Base-by-base conservation (phyloP, 2,113 vertebrate genomes). In the Bubo bubo region DNA sequence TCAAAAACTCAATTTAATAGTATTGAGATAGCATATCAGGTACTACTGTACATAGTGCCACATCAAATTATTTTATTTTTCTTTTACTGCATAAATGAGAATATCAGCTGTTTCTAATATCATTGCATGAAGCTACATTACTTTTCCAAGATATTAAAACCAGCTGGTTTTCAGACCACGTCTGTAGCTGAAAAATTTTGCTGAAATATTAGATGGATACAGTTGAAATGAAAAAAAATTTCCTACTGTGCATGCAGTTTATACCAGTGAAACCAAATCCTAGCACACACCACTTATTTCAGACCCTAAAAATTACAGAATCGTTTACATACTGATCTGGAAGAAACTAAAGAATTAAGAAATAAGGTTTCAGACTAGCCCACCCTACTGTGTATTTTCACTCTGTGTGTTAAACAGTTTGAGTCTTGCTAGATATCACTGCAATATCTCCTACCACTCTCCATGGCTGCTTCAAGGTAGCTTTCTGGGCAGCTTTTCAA, bases 401-500 rank as follows among this genome's bases (percentile, higher is more conserved):
- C 28, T 47, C 30, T 45, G 2, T 41, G 32, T 60, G 27, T 82
- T 79, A 77, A 89, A 85, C 3, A 4, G 3, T 60, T 10, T 50
- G 41, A 76, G 17, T 67, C 67, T 90, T 84, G 22, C 43, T 62
- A 41, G 32, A 4, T 45, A 67, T 30, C 27, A 47, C 32, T 39
- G 19, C n/a, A 59, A 4, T 68, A 41, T 55, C 56, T 87, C 70
- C 39, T 59, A 13, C 39, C 30, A 18, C 62, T 85, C 53, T 68
- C 49, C 43, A 21, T 8, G 39, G 43, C 15, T 72, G 23, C 62
- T 89, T 93, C 56, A 68, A 87, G 80, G 30, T 66, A 37, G 26
- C 49, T 56, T 96, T 90, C 93, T 72, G 87, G 94, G 84, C 87
- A 90, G 21, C 62, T 93, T 89, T 93, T 88, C 93, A 96, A 96